Evolutionary conservation across 2,113 vertebrate species (phyloP).

Genomic region (Myrmecophaga tridactyla): DNA sequence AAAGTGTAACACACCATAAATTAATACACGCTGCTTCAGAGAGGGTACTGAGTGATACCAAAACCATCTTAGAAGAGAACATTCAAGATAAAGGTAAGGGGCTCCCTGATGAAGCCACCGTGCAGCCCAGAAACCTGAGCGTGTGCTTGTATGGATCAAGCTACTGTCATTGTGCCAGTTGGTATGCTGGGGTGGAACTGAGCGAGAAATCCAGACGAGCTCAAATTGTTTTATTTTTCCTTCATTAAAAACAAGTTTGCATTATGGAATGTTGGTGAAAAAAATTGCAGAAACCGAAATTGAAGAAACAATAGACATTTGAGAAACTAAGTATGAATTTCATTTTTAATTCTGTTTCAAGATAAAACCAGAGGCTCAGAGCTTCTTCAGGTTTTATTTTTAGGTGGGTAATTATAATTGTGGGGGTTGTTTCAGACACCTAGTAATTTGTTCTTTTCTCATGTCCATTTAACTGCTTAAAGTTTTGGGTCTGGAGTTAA

Average conservation of each 20-base stretch:
- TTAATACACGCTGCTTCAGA: conserved; percentile 94
- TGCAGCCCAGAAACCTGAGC: fast-evolving
- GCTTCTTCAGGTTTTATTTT: not conserved
- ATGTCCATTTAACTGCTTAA: fast-evolving
- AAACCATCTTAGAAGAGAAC: conserved; percentile 93
- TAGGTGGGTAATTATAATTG: fast-evolving
- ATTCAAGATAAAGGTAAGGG: conserved; percentile 92
- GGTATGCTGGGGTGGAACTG: fast-evolving
- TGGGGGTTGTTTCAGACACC: fast-evolving
- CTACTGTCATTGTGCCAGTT: fast-evolving
- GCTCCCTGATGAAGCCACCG: fast-evolving
- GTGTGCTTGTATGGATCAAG: fast-evolving
- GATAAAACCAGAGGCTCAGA: not conserved
- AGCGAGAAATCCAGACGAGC: fast-evolving
- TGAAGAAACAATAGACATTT: no score
- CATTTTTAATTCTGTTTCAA: not conserved
- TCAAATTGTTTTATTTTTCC: not conserved
- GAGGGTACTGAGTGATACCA: conserved; percentile 92
- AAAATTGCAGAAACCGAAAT: not conserved
- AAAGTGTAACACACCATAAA: conserved; percentile 95
- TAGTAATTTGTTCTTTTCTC: fast-evolving
- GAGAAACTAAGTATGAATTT: not conserved
- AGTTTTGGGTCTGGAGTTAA: not conserved
- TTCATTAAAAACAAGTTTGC: not conserved
- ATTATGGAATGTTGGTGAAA: not conserved